Evolutionary conservation across 2,113 vertebrate species (phyloP), one percentile per base, ranked within the genome.

Genomic region (Hyperopisus bebe): DNA sequence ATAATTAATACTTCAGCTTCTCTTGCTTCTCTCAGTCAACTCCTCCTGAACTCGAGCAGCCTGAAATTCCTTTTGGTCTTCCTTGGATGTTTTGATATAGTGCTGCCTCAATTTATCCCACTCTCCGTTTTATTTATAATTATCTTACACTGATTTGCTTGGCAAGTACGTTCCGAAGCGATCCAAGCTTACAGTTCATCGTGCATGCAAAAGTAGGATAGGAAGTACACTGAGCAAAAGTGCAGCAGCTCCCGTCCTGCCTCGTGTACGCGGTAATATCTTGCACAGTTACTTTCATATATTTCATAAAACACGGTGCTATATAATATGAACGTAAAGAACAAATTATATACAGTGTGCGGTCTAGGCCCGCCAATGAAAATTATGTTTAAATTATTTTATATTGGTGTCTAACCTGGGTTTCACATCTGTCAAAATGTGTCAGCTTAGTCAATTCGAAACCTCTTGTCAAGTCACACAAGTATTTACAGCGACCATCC

Each of bases 1-100:
- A 88, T 89, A 90, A 92, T 91, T 87, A 89, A 92, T 90, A 66
- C 80, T 88, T 88, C 89, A 77, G 62, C 70, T 27, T 19, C 21
- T 48, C 53, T 70, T 42, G 15, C 48, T 24, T n/a, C 17, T 58
- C 53, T 48, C 83, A 13, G 66, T 13, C 70, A 70, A 55, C n/a
- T n/a, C 35, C 19, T 53, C 39, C 42, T 53, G 35, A 89, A 66
- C 90, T 88, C 17, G 46, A 46, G 24, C 31, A 9, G 17, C 86
- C 84, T 84, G 51, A 89, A 17, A 89, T 55, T 42, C 74, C 47
- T 44, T n/a, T 15, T 15, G 39, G 50, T 58, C 35, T 44, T 44
- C 80, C 17, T 17, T 35, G 11, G 47, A 50, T 44, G 35, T 83
- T 84, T 62, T 55, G 88, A 84, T 84, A 21, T 89, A 55, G n/a